Evolutionary conservation across 2,797 vertebrate genomes (phyloP), one percentile per base, ranked within the genome.

Genomic region (Amniataba percoides): DNA sequence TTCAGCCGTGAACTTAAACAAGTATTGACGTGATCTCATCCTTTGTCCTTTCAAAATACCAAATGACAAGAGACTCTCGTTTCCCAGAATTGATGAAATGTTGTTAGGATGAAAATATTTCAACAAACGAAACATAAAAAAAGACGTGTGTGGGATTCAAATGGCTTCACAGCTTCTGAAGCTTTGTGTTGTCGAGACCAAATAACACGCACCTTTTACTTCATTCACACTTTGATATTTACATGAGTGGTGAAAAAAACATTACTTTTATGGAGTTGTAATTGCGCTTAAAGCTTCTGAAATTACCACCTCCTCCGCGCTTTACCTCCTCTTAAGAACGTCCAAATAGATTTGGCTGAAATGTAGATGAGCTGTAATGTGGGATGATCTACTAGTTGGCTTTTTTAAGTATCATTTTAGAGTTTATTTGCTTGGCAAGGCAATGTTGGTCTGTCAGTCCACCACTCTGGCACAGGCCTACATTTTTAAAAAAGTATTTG

Each of bases 11-110:
- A 70, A 68, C 21, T 27, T 19, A 69, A 68, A 68, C 27, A 21
- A 27, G 36, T 57, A 15, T 64, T 6, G 31, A 39, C 2, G 19
- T 55, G 58, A 77, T 51, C 64, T 72, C 76, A 71, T 81, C 63
- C 45, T 75, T 66, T 75, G 76, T 85, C 78, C 75, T 80, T 80
- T 75, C n/a, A 43, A 83, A 84, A 75, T 72, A 58, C 49, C 74
- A 80, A 73, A 59, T 31, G 23, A 52, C 11, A 25, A 52, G 13
- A 19, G 42, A 57, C 57, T 25, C 57, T 23, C 45, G 31, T 59
- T 64, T 74, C 36, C 51, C 56, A 57, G 58, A 42, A 45, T 31
- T 51, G 53, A 69, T 67, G 21, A 74, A 70, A 56, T 59, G 81
- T 49, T 43, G 70, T 59, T 56, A 53, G 49, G 46, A 31, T 25